Evolutionary conservation across 2,797 vertebrate genomes (phyloP), one percentile per base, ranked within the genome.

Genomic region (Tenualosa ilisha): DNA sequence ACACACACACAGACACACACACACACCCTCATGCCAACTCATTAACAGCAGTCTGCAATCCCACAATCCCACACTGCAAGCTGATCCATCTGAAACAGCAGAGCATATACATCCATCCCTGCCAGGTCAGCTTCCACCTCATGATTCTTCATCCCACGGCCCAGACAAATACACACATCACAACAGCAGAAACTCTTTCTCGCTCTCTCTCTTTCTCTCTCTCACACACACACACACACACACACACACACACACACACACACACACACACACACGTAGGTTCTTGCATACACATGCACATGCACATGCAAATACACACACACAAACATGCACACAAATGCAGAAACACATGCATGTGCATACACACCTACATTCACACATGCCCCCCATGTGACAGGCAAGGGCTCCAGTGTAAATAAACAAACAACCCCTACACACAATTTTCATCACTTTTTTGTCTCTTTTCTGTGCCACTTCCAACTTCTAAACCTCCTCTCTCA

Each of bases 391-490:
- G 56, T n/a, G 56, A 63, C 59, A 63, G 7, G 59, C 59, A n/a
- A 59, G 56, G 20, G 3, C 20, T n/a, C 56, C 20, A n/a, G 20
- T 59, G 3, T 22, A 59, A 59, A n/a, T 22, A 59, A 59, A n/a
- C 54, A 5, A 22, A 22, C 17, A 56, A 17, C 54, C 3, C 54
- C 20, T 5, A 2, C 6, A 17, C 20, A 2, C 6, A 17, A 5
- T 22, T 56, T 56, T 56, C 54, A 59, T 59, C 51, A 11, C 15
- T 65, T 51, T 37, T 43, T n/a, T 68, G 79, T 82, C 63, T 72
- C 46, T 51, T 59, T 65, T 63, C 72, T 83, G 68, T 79, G 6
- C 84, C 26, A n/a, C 82, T 50, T 85, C 12, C 24, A 20, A 56
- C 88, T 50, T 31, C 9, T 12, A n/a, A 26, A 31, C 37, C 54